Base-by-base conservation (phyloP, 2,888 invertebrate species). In the Hedychridium roseum region DNA sequence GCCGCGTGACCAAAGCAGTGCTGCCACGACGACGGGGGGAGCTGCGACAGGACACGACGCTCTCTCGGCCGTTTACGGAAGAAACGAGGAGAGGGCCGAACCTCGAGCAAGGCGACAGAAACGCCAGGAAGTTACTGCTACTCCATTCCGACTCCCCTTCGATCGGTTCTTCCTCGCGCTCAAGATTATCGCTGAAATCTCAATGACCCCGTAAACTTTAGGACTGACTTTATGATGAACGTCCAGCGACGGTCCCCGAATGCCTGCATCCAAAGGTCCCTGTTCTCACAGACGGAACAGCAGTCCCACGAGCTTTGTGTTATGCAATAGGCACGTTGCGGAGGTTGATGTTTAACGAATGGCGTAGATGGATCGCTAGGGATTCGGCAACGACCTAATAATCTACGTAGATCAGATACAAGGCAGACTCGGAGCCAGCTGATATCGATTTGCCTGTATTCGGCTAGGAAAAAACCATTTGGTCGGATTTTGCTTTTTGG, bases 21-120 rank as follows among this genome's bases (percentile, higher is more conserved):
- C 71, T 70, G 73, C 70, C 68, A 46, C 66, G 50, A n/a, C 37
- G 38, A 47, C 34, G 36, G 32, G 50, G 31, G 9, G 32, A 36
- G 50, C 50, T 44, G 57, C 57, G 49, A 58, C 50, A 54, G 48
- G 43, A 46, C 45, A 50, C 50, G 44, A 34, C 49, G 56, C 57
- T 59, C 59, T 59, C 54, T 64, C 66, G 57, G 60, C 70, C 68
- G 68, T 67, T 66, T 68, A 72, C 62, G 71, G 71, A 74, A 74
- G 75, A 74, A 76, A 72, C 74, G 71, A 74, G 73, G 71, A 76
- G 75, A 77, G 76, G 70, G 68, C 67, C 70, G 60, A 51, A 53
- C 53, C 43, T 21, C 21, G 58, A 76, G 50, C 71, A 60, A 63
- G 71, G 52, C 39, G 58, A 11, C 69, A 74, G 60, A 43, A 57